These are phyloP conservation scores for Platerodrilus igneus DNA, from an alignment of 2,888 invertebrate species.

Conservation along the genomic window DNA sequence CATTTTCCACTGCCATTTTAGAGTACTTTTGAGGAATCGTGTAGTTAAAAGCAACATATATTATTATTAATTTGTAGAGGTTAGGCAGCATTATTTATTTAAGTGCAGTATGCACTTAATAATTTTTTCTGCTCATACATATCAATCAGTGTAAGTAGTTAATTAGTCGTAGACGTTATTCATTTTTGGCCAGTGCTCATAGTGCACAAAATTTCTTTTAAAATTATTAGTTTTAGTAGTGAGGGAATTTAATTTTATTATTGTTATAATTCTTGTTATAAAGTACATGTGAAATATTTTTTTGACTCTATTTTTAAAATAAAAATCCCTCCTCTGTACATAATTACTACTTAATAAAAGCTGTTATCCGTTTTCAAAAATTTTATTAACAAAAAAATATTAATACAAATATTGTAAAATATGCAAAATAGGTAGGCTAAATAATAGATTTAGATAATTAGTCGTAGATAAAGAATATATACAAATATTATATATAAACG, in stretches of 20 bases:
- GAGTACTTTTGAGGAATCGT: conserved; percentile 14
- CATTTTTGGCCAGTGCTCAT: no score
- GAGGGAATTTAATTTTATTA: conserved; percentile 15
- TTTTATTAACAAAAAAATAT: conserved; percentile 21
- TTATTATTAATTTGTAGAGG: conserved; percentile 5
- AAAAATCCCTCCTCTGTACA: conserved; percentile 44
- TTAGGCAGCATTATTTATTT: no score
- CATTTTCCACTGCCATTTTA: conserved; percentile 45
- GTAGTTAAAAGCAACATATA: conserved; percentile 2
- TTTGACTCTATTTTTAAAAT: conserved; percentile 27
- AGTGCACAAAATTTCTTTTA: no score
- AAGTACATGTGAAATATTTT: conserved; percentile 31
- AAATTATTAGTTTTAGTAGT: no score
- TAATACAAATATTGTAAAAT: conserved; percentile 18
- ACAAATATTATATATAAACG: conserved; percentile 21
- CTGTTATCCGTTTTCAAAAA: conserved; percentile 42
- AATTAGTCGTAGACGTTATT: no score
- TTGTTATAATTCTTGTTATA: conserved; percentile 17
- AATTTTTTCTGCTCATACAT: conserved; percentile 44
- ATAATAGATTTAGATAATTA: conserved; percentile 16
- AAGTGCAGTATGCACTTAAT: conserved; percentile 10
- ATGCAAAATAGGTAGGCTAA: conserved; percentile 24
- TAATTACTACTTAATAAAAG: no score
- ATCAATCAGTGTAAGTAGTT: conserved; percentile 33
- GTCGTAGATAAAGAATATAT: conserved; percentile 15